Base-by-base conservation (phyloP, 2,888 invertebrate genomes). In the Crematogaster levior region DNA sequence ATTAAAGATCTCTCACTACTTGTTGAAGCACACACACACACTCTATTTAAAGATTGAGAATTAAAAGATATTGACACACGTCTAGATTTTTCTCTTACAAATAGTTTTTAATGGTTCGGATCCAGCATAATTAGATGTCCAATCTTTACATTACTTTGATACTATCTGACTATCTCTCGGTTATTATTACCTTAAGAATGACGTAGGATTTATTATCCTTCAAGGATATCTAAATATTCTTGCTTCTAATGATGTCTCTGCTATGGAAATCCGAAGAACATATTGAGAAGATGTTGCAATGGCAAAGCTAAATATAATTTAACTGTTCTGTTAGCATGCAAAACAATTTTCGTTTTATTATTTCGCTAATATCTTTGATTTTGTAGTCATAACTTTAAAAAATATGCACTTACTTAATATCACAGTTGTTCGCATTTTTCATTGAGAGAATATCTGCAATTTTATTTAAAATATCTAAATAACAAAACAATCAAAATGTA, bases 131-230 rank as follows among this genome's bases (percentile, higher is more conserved):
- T 37, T 51, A 51, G 1, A 34, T 51, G 21, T 34, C 2, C 30
- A 37, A 15, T 53, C n/a, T 51, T 21, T 53, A 21, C 4, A 68
- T 10, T 60, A 34, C 37, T 51, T 24, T 53, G 3, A 18, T 53
- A 30, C 7, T 48, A 7, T 1, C 5, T 24, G 37, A 56, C 6
- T 40, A 30, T 10, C 12, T 65, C 3, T 43, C 15, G n/a, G 12
- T 37, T 24, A 24, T 37, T 24, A 24, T 72, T 24, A 53, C 7
- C n/a, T 27, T 56, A 37, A 51, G n/a, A n/a, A 48, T 46, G 30
- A 48, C 5, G 21, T 34, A 51, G 18, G n/a, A n/a, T n/a, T n/a
- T n/a, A n/a, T n/a, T n/a, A 72, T 40, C 40, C 72, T 72, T 72
- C 27, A 72, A 56, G n/a, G n/a, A 72, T 56, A 56, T 40, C 27